Conservation (phyloP, 2,797 vertebrate species). For the Acanthis flammea region DNA sequence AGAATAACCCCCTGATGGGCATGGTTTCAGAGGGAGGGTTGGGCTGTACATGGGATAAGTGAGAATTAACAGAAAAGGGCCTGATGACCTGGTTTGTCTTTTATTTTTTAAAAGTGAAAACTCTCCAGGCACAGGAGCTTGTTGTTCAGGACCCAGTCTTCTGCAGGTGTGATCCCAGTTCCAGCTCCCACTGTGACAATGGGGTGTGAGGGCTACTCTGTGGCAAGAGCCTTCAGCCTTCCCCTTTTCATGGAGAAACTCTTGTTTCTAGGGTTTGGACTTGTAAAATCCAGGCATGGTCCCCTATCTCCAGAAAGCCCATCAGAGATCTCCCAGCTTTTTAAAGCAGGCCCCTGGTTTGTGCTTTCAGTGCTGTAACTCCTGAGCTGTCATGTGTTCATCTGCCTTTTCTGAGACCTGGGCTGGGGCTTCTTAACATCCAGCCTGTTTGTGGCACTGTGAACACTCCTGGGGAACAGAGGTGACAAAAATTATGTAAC, state of each 20-base stretch:
- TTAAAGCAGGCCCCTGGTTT: not conserved
- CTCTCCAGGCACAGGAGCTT: not conserved
- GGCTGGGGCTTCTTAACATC: not conserved
- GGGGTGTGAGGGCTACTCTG: not conserved
- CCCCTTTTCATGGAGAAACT: not conserved
- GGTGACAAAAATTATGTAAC: not conserved
- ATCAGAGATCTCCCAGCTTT: not conserved
- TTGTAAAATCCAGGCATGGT: not conserved
- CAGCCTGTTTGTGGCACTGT: not conserved
- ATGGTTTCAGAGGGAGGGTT: not conserved
- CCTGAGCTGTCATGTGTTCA: not conserved
- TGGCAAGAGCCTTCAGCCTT: not conserved
- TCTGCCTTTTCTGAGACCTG: not conserved
- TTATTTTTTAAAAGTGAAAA: not conserved
- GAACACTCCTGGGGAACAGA: not conserved
- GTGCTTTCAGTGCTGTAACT: not conserved
- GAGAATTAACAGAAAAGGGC: not conserved
- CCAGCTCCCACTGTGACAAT: not conserved
- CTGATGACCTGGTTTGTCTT: not conserved
- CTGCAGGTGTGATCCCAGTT: not conserved
- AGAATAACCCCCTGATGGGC: accelerated
- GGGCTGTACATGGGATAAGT: not conserved
- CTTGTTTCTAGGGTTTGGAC: not conserved
- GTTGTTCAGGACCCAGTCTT: accelerated
- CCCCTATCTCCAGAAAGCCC: not conserved